phyloP scores from a whole-genome alignment of 2,797 vertebrate genomes.

The Silurus lanzhouensis region DNA sequence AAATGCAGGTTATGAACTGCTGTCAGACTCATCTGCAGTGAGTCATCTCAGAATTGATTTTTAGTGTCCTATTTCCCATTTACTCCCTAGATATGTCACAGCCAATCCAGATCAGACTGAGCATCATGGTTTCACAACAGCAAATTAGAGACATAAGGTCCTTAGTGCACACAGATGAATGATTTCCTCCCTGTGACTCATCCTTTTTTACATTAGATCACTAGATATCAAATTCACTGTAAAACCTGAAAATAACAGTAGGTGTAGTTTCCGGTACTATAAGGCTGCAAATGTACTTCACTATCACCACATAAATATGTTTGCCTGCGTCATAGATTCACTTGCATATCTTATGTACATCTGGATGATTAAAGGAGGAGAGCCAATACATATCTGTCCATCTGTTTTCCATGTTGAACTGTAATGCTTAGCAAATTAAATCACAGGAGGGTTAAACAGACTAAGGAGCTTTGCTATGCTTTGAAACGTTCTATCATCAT shows the following conservation, averaged over 20 bases:
- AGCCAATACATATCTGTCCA: neutral
- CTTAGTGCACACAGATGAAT: neutral
- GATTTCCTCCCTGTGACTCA: neutral
- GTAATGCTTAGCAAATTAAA: neutral
- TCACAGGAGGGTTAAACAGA: neutral
- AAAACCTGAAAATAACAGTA: neutral
- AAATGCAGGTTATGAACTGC: conserved; percentile 17
- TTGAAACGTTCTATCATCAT: neutral
- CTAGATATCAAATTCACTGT: neutral
- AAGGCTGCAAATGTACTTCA: neutral
- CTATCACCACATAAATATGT: neutral
- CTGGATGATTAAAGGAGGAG: neutral
- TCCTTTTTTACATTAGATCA: neutral
- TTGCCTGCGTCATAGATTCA: neutral
- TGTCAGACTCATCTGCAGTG: conserved; percentile 13
- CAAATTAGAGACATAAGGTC: conserved; percentile 24
- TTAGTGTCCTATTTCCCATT: conserved; percentile 25
- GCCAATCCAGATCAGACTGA: conserved; percentile 26
- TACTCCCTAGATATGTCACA: conserved; percentile 1
- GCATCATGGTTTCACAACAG: conserved; percentile 26
- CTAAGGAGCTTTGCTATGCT: neutral
- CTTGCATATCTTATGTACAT: neutral
- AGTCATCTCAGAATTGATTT: conserved; percentile 6
- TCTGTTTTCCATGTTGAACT: neutral
- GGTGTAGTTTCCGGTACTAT: neutral